These are phyloP conservation scores for Ectropis grisescens DNA, from an alignment of 1,140 invertebrate species.

Conservation along the genomic window DNA sequence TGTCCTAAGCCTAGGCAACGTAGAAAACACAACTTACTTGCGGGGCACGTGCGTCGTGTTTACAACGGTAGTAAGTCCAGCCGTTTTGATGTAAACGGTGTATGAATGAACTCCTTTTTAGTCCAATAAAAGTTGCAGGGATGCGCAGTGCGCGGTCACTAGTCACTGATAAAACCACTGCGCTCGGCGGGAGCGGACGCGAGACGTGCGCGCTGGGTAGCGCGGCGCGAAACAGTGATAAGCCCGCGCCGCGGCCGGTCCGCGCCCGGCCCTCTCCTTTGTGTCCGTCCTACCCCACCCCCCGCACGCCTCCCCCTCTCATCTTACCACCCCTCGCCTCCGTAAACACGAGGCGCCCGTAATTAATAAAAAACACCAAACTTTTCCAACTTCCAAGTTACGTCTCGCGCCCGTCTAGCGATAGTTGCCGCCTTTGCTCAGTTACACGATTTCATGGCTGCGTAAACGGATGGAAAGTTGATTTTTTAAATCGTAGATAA, in stretches of 20 bases:
- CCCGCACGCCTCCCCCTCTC: too few relatives aligned
- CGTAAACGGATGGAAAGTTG: too few relatives aligned
- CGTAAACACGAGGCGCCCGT: slow-evolving; percentile 38
- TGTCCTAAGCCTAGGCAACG: too few relatives aligned
- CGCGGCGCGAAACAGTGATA: slow-evolving; percentile 56
- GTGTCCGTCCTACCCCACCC: slow-evolving; percentile 33
- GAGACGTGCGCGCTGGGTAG: slow-evolving; percentile 40
- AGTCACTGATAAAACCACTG: slow-evolving; percentile 32
- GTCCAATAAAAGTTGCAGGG: slow-evolving; percentile 29
- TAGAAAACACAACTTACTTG: slow-evolving; percentile 39
- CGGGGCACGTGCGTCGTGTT: slow-evolving; percentile 56
- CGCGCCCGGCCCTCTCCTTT: slow-evolving; percentile 57
- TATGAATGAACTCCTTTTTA: slow-evolving; percentile 22
- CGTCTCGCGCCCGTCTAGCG: neutral
- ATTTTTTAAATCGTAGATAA: neutral
- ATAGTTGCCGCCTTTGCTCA: too few relatives aligned
- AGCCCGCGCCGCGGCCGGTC: slow-evolving; percentile 41
- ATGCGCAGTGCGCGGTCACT: slow-evolving; percentile 44
- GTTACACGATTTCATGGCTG: too few relatives aligned
- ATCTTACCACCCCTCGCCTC: slow-evolving; percentile 15
- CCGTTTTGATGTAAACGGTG: slow-evolving; percentile 31
- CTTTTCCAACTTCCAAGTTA: slow-evolving; percentile 16
- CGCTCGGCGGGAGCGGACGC: slow-evolving; percentile 13
- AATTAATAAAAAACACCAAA: slow-evolving; percentile 62
- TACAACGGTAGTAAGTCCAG: slow-evolving; percentile 54